Evolutionary conservation across 2,888 invertebrate species (phyloP), one percentile per base, ranked within the genome.

Genomic region (Catocala fraxini): DNA sequence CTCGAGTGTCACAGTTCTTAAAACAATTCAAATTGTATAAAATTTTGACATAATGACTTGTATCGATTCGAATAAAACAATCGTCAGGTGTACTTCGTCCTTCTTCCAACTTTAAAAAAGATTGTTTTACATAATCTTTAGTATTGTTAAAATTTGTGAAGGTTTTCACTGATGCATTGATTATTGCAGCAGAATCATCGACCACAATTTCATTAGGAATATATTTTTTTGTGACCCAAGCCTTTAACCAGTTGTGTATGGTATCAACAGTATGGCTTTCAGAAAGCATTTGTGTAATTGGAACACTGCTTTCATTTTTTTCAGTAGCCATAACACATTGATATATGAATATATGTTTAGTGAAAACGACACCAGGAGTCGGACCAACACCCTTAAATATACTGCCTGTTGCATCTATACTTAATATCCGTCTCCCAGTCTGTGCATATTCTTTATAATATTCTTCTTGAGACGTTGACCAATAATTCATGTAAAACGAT

Each of bases 401-500:
- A 39, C 54, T 54, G 42, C 59, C 54, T 13, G 54, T 59, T 12
- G 54, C 59, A 41, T 59, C 54, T 7, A 59, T 9, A 42, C 54
- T 53, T 33, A 56, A 6, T n/a, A 55, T 25, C 41, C 46, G 41
- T 55, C 51, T 55, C 4, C 46, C 7, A 11, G 5, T 48, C 47
- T 58, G 34, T 46, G 4, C n/a, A 57, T 59, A 60, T 45, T 53
- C 11, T 49, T 59, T 39, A 45, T 55, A 55, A 25, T 63, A 58
- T 15, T 33, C 11, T 47, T 58, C 58, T 55, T 63, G 63, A 34
- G n/a, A 12, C 5, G 45, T 13, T 13, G 58, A 46, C 63, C 63
- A 55, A 58, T 58, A 63, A 39, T 55, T 25, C 10, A 64, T 35
- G 35, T 9, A 59, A 34, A 55, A 41, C 9, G 59, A 56, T 5